Conservation (phyloP, 2,888 invertebrate species). For the Zele albiditarsus region DNA sequence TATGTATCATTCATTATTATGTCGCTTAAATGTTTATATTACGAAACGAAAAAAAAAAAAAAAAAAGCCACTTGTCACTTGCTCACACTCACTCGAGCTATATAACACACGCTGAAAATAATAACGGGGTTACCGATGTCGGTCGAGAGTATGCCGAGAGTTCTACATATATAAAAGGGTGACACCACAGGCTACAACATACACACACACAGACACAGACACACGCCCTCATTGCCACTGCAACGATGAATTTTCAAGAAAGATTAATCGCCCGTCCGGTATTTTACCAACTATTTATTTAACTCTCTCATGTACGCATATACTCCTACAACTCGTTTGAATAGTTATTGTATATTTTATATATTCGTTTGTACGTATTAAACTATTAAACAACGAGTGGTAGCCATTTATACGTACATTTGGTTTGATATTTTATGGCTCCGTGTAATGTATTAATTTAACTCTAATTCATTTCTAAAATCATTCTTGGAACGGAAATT, state of each 20-base stretch:
- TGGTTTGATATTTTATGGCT: no score
- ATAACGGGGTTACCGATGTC: constrained; percentile 68
- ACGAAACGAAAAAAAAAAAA: constrained; percentile 61
- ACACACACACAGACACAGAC: background rate
- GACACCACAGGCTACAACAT: constrained; percentile 23
- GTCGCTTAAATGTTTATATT: constrained; percentile 61
- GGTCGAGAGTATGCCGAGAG: constrained; percentile 49
- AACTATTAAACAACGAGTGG: no score
- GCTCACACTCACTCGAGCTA: constrained; percentile 41
- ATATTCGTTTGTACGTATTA: no score
- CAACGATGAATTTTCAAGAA: constrained; percentile 42
- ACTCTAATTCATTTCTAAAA: no score
- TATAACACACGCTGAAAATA: constrained; percentile 59
- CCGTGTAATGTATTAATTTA: no score
- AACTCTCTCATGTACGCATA: constrained; percentile 18
- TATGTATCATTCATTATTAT: constrained; percentile 70
- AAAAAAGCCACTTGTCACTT: constrained; percentile 48
- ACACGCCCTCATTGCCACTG: constrained; percentile 32
- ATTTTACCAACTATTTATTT: constrained; percentile 27
- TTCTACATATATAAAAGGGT: constrained; percentile 27
- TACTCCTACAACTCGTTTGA: constrained; percentile 3
- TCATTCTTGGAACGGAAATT: no score
- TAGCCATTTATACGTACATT: no score
- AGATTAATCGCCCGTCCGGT: constrained; percentile 38
- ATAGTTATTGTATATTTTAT: background rate